These are phyloP conservation scores for Patiria pectinifera DNA, from an alignment of 53 echinoderm and acorn worm genomes.

Conservation along the genomic window DNA sequence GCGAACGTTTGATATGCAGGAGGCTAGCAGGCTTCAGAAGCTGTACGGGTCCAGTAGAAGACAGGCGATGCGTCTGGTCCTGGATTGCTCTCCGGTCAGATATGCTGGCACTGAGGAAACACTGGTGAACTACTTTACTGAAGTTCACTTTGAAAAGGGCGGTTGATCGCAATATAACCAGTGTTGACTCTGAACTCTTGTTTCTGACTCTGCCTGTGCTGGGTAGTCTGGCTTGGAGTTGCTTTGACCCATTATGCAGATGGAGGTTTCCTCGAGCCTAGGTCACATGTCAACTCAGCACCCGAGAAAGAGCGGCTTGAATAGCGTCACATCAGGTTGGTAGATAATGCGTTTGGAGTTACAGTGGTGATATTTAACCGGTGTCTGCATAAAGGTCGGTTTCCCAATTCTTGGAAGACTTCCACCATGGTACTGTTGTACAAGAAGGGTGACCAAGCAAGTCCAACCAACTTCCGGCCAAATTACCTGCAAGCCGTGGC, in stretches of 20 bases:
- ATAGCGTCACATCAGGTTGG: slow-evolving; percentile 28
- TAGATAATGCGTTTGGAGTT: slow-evolving; percentile 14
- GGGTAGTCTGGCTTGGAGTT: neutral
- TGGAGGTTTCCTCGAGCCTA: slow-evolving; percentile 2
- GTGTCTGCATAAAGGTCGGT: slow-evolving; percentile 27
- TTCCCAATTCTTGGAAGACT: slow-evolving; percentile 55
- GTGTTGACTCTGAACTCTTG: neutral
- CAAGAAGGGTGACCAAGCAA: slow-evolving; percentile 47
- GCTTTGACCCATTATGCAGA: neutral
- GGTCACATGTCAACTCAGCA: slow-evolving; percentile 15
- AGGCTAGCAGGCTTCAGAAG: neutral
- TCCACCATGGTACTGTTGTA: slow-evolving; percentile 35
- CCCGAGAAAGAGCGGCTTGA: neutral
- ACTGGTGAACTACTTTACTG: slow-evolving; percentile 16
- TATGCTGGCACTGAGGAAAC: neutral
- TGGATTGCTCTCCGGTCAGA: slow-evolving; percentile 23
- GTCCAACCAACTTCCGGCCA: too few relatives aligned
- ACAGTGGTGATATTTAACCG: slow-evolving; percentile 26
- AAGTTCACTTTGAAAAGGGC: neutral
- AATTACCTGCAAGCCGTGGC: too few relatives aligned
- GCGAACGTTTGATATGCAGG: slow-evolving; percentile 1
- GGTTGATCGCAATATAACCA: neutral
- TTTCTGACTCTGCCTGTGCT: neutral
- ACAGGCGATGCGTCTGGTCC: slow-evolving; percentile 25
- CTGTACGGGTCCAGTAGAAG: slow-evolving; percentile 23